Conservation (phyloP, 2,113 vertebrate genomes). For the Platichthys flesus region DNA sequence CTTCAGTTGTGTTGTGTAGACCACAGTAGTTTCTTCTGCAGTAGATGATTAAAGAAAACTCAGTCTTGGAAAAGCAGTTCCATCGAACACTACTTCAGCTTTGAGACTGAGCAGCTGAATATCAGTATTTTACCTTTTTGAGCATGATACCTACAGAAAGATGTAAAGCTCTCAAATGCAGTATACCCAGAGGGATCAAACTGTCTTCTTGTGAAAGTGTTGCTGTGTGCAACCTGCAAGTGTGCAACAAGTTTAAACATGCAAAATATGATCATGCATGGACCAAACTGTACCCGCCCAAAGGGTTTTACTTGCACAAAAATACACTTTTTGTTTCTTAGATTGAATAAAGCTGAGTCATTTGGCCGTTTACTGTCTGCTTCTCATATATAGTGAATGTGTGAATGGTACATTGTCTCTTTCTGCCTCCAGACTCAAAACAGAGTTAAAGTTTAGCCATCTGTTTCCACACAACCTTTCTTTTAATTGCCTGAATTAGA, state of each 20-base stretch:
- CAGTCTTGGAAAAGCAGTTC: slow-evolving; percentile 22
- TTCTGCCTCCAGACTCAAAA: slow-evolving; percentile 54
- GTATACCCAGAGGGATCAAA: slow-evolving; percentile 10
- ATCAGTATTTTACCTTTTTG: slow-evolving; percentile 21
- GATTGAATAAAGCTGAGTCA: slow-evolving; percentile 31
- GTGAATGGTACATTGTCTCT: slow-evolving; percentile 59
- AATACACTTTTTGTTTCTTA: slow-evolving; percentile 19
- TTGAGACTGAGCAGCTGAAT: slow-evolving; percentile 32
- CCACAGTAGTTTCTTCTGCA: slow-evolving; percentile 41
- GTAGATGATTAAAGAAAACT: slow-evolving; percentile 60
- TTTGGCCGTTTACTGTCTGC: slow-evolving; percentile 34
- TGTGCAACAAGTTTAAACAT: slow-evolving; percentile 18
- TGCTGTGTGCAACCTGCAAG: background rate
- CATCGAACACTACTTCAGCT: slow-evolving; percentile 32
- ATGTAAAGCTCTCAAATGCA: slow-evolving; percentile 15
- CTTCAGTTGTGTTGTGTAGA: slow-evolving; percentile 25
- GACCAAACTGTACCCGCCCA: slow-evolving; percentile 13
- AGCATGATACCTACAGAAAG: background rate
- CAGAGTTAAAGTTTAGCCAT: slow-evolving; percentile 68
- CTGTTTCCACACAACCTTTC: slow-evolving; percentile 82
- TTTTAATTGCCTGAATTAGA: slow-evolving; percentile 78
- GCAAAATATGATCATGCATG: slow-evolving; percentile 9
- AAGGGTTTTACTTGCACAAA: slow-evolving; percentile 35
- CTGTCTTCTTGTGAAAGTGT: background rate
- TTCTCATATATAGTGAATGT: slow-evolving; percentile 33